Base-by-base conservation (phyloP, 2,113 vertebrate genomes). In the Hoplias malabaricus region DNA sequence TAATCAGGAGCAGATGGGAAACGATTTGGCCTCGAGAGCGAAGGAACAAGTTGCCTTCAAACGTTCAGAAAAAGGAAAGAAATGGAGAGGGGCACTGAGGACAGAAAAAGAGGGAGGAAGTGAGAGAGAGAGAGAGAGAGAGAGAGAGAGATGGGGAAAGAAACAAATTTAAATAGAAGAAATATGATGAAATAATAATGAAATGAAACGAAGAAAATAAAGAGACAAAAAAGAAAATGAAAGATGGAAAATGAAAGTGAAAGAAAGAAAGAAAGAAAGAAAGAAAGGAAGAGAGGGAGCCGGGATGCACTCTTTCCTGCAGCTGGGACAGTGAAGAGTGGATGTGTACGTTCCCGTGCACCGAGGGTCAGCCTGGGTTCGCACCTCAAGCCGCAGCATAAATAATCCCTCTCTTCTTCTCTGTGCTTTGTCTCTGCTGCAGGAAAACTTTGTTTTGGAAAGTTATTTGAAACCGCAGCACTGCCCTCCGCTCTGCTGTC, bases 1-100 rank as follows among this genome's bases (percentile, higher is more conserved):
- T 93, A 93, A 93, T 91, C 89, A 88, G 89, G 89, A 90, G 90
- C 91, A 93, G 89, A 92, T 92, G 92, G 88, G 84, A 90, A 92
- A 92, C 83, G 80, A 89, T 91, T 91, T 88, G 88, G 89, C 90
- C 85, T 88, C 82, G 88, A 88, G 88, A 88, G 85, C 77, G 84
- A 80, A 76, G 84, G 84, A 86, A 86, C 87, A 87, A 89, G 90
- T 90, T 86, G 78, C 87, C 87, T 90, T 86, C 83, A 88, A 78
- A 88, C 84, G 80, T 87, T n/a, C n/a, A n/a, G n/a, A 80, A 80
- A 84, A 69, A 80, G 50, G 13, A 53, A 14, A 43, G 79, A 80
- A 71, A 83, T 78, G 82, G 73, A 84, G 63, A 38, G 73, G 72
- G 80, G 1, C 21, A 36, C 33, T 54, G n/a, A n/a, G n/a, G 40